Evolutionary conservation across 1,140 invertebrate species (phyloP).

Genomic region (Megathymus violae): DNA sequence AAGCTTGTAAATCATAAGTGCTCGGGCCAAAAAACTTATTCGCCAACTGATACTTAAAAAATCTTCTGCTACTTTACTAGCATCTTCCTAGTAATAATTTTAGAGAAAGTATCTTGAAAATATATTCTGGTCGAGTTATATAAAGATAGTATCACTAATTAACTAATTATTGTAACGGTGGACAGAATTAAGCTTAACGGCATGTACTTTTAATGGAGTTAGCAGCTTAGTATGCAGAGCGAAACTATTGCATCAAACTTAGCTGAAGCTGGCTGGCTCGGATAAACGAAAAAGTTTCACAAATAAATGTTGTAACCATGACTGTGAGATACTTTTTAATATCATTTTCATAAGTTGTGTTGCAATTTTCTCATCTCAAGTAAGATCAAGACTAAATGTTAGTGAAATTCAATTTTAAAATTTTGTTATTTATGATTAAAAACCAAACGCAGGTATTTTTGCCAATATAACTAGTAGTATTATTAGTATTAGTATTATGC

Average conservation of each 20-base stretch:
- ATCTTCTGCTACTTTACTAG: too few relatives aligned
- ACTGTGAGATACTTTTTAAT: slow-evolving; percentile 17
- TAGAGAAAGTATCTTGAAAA: too few relatives aligned
- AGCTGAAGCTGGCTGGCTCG: slow-evolving; percentile 5
- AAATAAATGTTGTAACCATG: slow-evolving; percentile 10
- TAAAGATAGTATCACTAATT: not conserved
- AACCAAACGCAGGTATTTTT: too few relatives aligned
- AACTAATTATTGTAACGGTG: not conserved
- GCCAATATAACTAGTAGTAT: too few relatives aligned
- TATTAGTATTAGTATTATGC: too few relatives aligned
- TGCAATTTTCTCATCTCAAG: not conserved
- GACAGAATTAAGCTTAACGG: not conserved
- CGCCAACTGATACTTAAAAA: too few relatives aligned
- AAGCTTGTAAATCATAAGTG: too few relatives aligned
- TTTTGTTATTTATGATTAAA: too few relatives aligned
- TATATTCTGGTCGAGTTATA: too few relatives aligned
- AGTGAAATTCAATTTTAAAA: too few relatives aligned
- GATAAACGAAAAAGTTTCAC: slow-evolving; percentile 21
- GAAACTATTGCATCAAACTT: slow-evolving; percentile 20
- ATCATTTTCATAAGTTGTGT: not conserved
- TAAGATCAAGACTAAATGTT: not conserved
- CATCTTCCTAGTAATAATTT: too few relatives aligned
- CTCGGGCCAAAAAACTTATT: too few relatives aligned
- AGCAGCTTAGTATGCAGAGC: slow-evolving; percentile 14
- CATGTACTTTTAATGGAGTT: slow-evolving; percentile 12